Evolutionary conservation across 2,113 vertebrate species (phyloP).

Genomic region (Elanus axillaris): DNA sequence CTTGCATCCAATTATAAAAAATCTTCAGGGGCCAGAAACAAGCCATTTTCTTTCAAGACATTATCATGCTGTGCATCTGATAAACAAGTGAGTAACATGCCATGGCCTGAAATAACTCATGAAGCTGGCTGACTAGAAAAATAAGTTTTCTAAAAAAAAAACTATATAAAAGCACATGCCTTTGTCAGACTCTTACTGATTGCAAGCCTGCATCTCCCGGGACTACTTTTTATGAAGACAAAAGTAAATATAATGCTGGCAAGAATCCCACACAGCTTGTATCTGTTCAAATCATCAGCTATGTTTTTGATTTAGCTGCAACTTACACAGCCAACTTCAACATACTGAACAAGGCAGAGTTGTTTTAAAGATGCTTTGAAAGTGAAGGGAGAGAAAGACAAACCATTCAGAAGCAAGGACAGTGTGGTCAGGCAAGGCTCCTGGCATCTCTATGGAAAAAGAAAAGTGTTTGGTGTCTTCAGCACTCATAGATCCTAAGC

Average conservation of each 20-base stretch:
- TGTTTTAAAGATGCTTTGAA: conserved; percentile 1
- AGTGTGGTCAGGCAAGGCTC: not conserved
- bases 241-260: not conserved
- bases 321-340: not conserved
- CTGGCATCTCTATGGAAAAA: not conserved
- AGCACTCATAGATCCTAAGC: not conserved
- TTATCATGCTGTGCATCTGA: not conserved
- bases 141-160: not conserved
- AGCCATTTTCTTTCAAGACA: not conserved
- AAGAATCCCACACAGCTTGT: not conserved
- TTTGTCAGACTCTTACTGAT: not conserved
- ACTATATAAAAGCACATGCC: not conserved
- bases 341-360: not conserved
- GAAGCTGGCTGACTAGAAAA: not conserved
- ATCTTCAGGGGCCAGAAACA: not conserved
- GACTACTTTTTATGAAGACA: not conserved
- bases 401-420: not conserved
- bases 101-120: conserved; percentile 18
- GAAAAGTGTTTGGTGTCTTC: not conserved
- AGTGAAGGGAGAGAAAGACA: not conserved
- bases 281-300: conserved; percentile 9
- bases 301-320: conserved; percentile 21
- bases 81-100: not conserved
- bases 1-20: not conserved
- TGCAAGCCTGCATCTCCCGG: not conserved